These are phyloP conservation scores for Pangasius mekongensis DNA, from an alignment of 2,797 vertebrate species.

Conservation along the genomic window DNA sequence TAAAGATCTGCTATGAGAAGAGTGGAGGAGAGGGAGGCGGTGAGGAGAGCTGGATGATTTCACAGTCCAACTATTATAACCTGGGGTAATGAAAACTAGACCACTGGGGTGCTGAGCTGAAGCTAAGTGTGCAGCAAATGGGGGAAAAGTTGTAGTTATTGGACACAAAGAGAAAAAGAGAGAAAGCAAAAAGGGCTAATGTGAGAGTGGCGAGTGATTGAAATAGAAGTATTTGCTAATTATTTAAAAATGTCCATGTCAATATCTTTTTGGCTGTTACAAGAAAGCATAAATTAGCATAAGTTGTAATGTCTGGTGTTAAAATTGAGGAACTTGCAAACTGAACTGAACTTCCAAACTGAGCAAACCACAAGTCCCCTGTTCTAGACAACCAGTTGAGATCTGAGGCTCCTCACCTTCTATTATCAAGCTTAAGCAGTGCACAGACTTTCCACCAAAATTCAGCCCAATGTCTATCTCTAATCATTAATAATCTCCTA, in stretches of 20 bases:
- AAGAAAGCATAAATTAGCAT: neutral
- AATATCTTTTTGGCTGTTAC: neutral
- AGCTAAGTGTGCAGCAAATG: neutral
- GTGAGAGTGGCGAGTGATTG: neutral
- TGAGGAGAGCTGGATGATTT: constrained; percentile 74
- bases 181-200: constrained; percentile 21
- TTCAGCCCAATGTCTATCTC: neutral
- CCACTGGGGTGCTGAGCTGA: constrained; percentile 64
- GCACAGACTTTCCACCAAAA: neutral
- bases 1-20: constrained; percentile 68
- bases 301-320: neutral
- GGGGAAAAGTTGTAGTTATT: constrained; percentile 40
- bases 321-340: neutral
- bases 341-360: too few species aligned
- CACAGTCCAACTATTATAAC: constrained; percentile 84
- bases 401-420: neutral
- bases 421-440: neutral
- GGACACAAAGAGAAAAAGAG: constrained; percentile 33
- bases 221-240: neutral
- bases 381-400: neutral
- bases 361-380: neutral
- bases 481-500: constrained; percentile 11
- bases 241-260: neutral
- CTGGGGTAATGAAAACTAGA: constrained; percentile 71
- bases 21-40: constrained; percentile 55